These are phyloP conservation scores for Colletes collaris DNA, from an alignment of 2,888 invertebrate genomes.

Conservation along the genomic window DNA sequence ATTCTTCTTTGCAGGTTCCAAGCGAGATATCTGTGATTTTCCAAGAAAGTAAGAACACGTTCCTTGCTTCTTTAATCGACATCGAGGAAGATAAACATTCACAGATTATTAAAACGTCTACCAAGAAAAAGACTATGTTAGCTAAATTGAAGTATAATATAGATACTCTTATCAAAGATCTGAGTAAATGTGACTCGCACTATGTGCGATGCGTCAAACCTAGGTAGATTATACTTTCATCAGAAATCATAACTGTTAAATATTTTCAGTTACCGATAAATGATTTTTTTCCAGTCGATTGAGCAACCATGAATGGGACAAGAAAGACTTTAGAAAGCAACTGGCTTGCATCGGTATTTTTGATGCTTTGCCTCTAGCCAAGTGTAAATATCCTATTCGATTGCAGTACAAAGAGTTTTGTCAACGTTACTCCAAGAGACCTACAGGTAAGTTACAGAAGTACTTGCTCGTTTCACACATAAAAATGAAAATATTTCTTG, in stretches of 20 bases:
- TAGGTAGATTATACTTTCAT: slow-evolving; percentile 58
- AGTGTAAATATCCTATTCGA: slow-evolving; percentile 71
- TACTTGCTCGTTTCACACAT: slow-evolving; percentile 3
- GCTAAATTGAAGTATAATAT: slow-evolving; percentile 79
- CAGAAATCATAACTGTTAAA: too few relatives aligned
- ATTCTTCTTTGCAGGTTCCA: slow-evolving; percentile 65
- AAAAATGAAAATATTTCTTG: slow-evolving; percentile 2
- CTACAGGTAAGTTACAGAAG: slow-evolving; percentile 34
- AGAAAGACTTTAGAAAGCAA: slow-evolving; percentile 68
- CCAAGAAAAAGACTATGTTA: slow-evolving; percentile 74
- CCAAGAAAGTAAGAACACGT: slow-evolving; percentile 71
- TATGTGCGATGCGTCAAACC: slow-evolving; percentile 82
- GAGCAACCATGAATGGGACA: slow-evolving; percentile 59
- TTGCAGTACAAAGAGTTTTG: slow-evolving; percentile 68
- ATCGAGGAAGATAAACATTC: slow-evolving; percentile 44
- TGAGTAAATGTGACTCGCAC: slow-evolving; percentile 80
- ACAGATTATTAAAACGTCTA: slow-evolving; percentile 48
- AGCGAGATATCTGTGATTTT: slow-evolving; percentile 69
- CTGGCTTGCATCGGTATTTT: slow-evolving; percentile 69
- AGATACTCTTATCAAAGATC: slow-evolving; percentile 78
- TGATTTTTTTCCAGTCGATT: slow-evolving; percentile 51
- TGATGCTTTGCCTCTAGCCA: slow-evolving; percentile 69
- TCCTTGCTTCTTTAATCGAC: slow-evolving; percentile 66
- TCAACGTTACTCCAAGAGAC: slow-evolving; percentile 64
- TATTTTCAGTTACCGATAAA: too few relatives aligned